Conservation (phyloP, 2,797 vertebrate genomes). For the Austrolebias charrua region DNA sequence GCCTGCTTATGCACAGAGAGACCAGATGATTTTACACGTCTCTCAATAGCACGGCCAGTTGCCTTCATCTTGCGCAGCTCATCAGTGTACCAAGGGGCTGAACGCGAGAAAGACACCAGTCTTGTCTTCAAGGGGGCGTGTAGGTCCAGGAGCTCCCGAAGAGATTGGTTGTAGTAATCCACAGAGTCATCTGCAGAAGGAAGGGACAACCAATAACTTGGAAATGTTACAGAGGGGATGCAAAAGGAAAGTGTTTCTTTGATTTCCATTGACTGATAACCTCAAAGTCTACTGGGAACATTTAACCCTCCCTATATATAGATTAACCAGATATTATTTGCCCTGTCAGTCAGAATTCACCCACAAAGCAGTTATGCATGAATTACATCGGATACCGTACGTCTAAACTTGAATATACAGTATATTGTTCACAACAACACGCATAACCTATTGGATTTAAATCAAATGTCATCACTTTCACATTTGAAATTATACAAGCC, state of each 20-base stretch:
- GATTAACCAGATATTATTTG: constrained; percentile 29
- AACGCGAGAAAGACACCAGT: too few species aligned
- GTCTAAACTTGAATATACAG: constrained; percentile 2
- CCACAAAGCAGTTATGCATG: constrained; percentile 6
- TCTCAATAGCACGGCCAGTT: too few species aligned
- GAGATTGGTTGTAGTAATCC: too few species aligned
- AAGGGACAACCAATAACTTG: constrained; percentile 61
- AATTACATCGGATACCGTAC: neutral
- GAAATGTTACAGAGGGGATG: constrained; percentile 46
- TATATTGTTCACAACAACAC: constrained; percentile 15
- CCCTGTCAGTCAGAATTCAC: constrained; percentile 25
- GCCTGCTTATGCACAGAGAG: too few species aligned
- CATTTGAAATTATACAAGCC: constrained; percentile 14
- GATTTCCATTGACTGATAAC: constrained; percentile 48
- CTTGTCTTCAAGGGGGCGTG: too few species aligned
- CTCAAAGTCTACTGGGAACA: constrained; percentile 36
- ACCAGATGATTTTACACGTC: too few species aligned
- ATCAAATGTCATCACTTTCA: constrained; percentile 34
- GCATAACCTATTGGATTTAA: constrained; percentile 39
- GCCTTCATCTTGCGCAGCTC: too few species aligned
- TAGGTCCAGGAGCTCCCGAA: too few species aligned
- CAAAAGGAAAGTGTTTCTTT: constrained; percentile 52
- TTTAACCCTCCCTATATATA: constrained; percentile 45
- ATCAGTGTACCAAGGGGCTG: too few species aligned
- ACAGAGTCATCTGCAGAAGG: too few species aligned